Conservation (phyloP, 2,888 invertebrate species). For the Tuta absoluta region DNA sequence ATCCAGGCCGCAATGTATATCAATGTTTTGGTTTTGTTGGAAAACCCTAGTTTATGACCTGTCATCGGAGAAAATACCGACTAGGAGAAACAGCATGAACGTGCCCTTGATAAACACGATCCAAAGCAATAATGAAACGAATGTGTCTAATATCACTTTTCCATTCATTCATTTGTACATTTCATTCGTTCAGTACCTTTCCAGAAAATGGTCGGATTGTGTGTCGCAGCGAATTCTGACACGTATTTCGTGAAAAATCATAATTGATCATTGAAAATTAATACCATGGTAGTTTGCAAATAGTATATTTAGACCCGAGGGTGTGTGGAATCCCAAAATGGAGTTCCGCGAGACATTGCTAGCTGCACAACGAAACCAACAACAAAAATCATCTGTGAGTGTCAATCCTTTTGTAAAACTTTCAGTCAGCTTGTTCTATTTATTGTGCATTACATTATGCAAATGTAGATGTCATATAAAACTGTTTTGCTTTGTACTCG, state of each 20-base stretch:
- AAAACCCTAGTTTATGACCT: too few relatives aligned
- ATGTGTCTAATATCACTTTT: neutral
- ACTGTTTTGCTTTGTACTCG: neutral
- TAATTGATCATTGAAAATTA: constrained; percentile 63
- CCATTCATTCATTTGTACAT: constrained; percentile 23
- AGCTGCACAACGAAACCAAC: constrained; percentile 78
- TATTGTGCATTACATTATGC: constrained; percentile 40
- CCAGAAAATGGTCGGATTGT: constrained; percentile 78
- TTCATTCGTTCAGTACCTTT: constrained; percentile 67
- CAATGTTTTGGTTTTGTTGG: too few relatives aligned
- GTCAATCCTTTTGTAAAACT: constrained; percentile 12
- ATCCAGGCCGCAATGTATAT: too few relatives aligned
- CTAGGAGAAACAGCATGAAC: too few relatives aligned
- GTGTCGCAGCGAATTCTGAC: constrained; percentile 66
- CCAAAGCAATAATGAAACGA: neutral
- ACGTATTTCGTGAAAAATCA: constrained; percentile 72
- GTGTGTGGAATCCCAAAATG: constrained; percentile 50
- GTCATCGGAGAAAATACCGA: too few relatives aligned
- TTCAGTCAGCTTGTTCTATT: constrained; percentile 33
- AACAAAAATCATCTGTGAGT: constrained; percentile 79
- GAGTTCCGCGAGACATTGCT: constrained; percentile 76
- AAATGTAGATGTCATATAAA: neutral
- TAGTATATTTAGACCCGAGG: constrained; percentile 35
- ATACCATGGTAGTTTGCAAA: constrained; percentile 44
- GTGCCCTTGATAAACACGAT: too few relatives aligned